Conservation (phyloP, 2,113 vertebrate genomes). For the Oryzias celebensis region DNA sequence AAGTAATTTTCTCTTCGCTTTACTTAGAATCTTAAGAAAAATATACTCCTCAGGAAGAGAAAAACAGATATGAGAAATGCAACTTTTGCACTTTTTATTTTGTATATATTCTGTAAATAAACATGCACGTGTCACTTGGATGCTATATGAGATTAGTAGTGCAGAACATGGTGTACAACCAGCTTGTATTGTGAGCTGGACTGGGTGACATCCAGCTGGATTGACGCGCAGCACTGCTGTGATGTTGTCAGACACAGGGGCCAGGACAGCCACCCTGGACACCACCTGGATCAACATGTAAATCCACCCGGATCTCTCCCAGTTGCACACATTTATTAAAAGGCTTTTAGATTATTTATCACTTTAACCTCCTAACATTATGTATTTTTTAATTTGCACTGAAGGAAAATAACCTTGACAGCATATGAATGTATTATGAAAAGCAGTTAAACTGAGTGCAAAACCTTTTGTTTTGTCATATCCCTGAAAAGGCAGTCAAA, state of each 20-base stretch:
- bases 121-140: slow-evolving; percentile 34
- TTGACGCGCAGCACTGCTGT: slow-evolving; percentile 31
- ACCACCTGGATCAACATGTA: slow-evolving; percentile 37
- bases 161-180: slow-evolving; percentile 24
- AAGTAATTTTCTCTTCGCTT: background rate
- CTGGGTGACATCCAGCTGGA: slow-evolving; percentile 44
- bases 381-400: slow-evolving; percentile 19
- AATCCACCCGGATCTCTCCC: slow-evolving; percentile 46
- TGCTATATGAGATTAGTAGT: slow-evolving; percentile 61
- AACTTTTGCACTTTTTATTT: slow-evolving; percentile 59
- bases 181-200: slow-evolving; percentile 50
- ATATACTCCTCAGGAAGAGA: slow-evolving; percentile 1
- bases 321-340: slow-evolving; percentile 18
- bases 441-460: slow-evolving; percentile 11
- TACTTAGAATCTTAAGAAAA: slow-evolving; percentile 16
- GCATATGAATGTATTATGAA: slow-evolving; percentile 56
- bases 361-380: slow-evolving; percentile 50
- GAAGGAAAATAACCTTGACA: slow-evolving; percentile 34
- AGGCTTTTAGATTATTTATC: slow-evolving; percentile 53
- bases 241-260: slow-evolving; percentile 46
- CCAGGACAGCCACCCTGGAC: slow-evolving; percentile 68
- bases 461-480: slow-evolving; percentile 1
- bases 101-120: slow-evolving; percentile 47
- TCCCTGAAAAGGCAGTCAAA: slow-evolving; percentile 1
- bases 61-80: slow-evolving; percentile 24